Evolutionary conservation across 1,140 invertebrate genomes (phyloP).

Genomic region (Microplitis mediator): DNA sequence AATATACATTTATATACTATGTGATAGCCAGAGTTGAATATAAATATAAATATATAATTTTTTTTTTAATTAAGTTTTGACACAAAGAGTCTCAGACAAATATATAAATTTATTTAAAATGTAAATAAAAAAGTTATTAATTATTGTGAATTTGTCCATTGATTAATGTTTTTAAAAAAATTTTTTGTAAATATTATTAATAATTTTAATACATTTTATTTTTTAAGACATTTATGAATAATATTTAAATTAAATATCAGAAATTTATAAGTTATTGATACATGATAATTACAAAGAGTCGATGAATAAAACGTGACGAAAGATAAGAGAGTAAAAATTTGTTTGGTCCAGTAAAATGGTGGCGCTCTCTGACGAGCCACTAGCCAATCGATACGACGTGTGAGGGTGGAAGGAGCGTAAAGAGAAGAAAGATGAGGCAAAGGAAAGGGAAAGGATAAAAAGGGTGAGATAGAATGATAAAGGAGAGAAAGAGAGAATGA

Average conservation of each 20-base stretch:
- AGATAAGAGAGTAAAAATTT: constrained; percentile 13
- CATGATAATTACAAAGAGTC: neutral
- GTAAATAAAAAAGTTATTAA: no score
- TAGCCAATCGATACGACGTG: constrained; percentile 53
- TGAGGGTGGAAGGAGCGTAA: constrained; percentile 17
- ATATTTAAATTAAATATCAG: no score
- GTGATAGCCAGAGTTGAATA: neutral
- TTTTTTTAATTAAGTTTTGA: neutral
- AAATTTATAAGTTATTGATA: neutral
- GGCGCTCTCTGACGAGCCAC: constrained; percentile 50
- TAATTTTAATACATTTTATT: no score
- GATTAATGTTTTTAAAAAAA: no score
- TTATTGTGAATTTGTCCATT: no score
- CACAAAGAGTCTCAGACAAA: neutral
- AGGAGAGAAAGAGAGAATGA: neutral
- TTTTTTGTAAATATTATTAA: no score
- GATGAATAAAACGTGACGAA: neutral
- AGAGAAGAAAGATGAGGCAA: neutral
- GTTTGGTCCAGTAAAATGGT: constrained; percentile 38
- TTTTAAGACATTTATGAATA: no score
- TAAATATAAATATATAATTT: neutral
- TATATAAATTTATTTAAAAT: neutral
- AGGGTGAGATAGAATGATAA: neutral
- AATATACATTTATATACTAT: neutral
- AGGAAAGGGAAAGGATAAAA: constrained; percentile 13